Base-by-base conservation (phyloP, 2,113 vertebrate species). In the Anguilla rostrata region DNA sequence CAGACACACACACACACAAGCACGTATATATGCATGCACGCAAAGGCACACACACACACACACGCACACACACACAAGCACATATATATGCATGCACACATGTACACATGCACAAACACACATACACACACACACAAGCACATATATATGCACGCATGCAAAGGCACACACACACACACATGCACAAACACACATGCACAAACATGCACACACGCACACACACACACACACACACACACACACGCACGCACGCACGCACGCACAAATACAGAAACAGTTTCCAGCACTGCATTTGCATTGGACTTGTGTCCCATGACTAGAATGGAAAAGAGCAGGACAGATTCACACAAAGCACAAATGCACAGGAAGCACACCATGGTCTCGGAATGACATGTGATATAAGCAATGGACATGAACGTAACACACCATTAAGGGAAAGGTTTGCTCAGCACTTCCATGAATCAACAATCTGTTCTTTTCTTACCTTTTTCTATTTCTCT, bases 401-500 rank as follows among this genome's bases (percentile, higher is more conserved):
- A 78, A 34, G 26, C 26, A 75, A 78, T 78, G 75, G 34, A 7
- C 26, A 78, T 16, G 34, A n/a, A 22, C n/a, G 11, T 39, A 14
- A 22, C 20, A 12, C 0, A 46, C 9, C 5, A 39, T 46, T 49
- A 15, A 29, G 63, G 7, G 66, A 12, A 80, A 22, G n/a, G 8
- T 57, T 15, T 29, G 49, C 1, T 2, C 18, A 39, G 75, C 53
- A 60, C 84, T 60, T 60, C 29, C 34, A 81, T 41, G 39, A 34
- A 43, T 63, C 39, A 18, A 41, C 40, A 41, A 34, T 56, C 78
- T 22, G 18, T 16, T 80, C 26, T 40, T 53, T 40, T 60, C 81
- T 43, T 78, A 63, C 84, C 71, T 78, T 87, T 80, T 57, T 15
- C n/a, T 39, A 49, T 85, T 78, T 81, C 16, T 57, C 20, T 34